Conservation (phyloP, 2,113 vertebrate species). For the Struthidea cinerea region DNA sequence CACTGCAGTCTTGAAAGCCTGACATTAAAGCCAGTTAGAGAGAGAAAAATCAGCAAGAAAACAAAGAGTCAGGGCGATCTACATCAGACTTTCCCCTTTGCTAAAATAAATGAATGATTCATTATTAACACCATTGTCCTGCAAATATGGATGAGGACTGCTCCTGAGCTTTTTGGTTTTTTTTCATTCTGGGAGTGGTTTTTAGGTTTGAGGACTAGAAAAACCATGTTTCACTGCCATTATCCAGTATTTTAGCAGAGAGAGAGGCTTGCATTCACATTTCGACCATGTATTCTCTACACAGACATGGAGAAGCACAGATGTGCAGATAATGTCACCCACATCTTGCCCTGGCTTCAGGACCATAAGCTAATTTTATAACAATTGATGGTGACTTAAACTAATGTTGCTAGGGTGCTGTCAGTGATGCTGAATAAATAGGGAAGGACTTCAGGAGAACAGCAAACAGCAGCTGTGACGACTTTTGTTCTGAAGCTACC, state of each 20-base stretch:
- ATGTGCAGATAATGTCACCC: background rate
- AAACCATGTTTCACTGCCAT: background rate
- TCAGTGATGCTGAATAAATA: conserved; percentile 70
- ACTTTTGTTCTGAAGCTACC: conserved; percentile 62
- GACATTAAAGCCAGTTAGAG: background rate
- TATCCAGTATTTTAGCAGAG: background rate
- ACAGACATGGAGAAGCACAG: background rate
- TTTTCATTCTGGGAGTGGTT: background rate
- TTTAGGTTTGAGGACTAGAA: background rate
- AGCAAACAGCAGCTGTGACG: conserved; percentile 38
- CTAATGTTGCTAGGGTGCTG: conserved; percentile 40
- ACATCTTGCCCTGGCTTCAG: background rate
- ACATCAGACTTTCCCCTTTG: background rate
- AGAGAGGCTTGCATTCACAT: background rate
- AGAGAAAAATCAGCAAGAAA: background rate
- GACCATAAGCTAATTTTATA: conserved; percentile 29
- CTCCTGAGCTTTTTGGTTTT: background rate
- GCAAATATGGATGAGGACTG: background rate
- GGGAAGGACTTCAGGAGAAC: conserved; percentile 55
- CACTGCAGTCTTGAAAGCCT: background rate
- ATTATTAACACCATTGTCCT: background rate
- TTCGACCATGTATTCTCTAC: background rate
- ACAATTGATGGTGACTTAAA: conserved; percentile 10
- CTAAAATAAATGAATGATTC: background rate
- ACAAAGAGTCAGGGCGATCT: background rate